Percentiles rank a stretch among this genome's conserved stretches.
Conservation (phyloP, 1,140 invertebrate genomes). For the Heliconius congener region DNA sequence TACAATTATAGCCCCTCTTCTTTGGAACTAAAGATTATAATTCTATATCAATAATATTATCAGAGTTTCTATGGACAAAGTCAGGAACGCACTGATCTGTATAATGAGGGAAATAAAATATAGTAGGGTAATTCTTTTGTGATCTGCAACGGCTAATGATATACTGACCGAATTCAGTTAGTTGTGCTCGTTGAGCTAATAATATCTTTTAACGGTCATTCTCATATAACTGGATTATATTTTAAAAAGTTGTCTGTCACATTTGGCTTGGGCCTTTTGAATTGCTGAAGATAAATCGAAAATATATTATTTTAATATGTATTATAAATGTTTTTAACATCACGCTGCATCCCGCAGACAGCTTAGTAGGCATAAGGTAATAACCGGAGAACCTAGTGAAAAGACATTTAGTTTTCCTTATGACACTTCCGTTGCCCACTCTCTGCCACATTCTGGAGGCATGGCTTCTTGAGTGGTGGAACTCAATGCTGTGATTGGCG, state of each 20-base stretch:
- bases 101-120: constrained; percentile 40
- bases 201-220: not conserved
- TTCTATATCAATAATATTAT: not conserved
- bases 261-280: not conserved
- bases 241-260: not conserved
- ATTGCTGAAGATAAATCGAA: not conserved
- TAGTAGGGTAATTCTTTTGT: constrained; percentile 34
- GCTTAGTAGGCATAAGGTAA: no score
- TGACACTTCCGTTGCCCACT: no score
- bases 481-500: no score
- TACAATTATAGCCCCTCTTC: not conserved
- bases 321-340: no score
- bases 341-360: no score
- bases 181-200: constrained; percentile 8
- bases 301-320: no score
- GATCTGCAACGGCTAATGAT: constrained; percentile 30
- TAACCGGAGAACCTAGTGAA: no score
- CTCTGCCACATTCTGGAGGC: no score
- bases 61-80: constrained; percentile 22
- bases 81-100: constrained; percentile 38
- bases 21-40: not conserved
- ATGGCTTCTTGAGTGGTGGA: no score
- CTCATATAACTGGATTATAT: not conserved
- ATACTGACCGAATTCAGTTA: constrained; percentile 26
- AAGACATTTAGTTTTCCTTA: no score